A percentile compares a stretch with the other conserved stretches of the same genome.
Evolutionary conservation across 2,888 invertebrate genomes (phyloP).

Genomic region (Lasioglossum zephyrum): DNA sequence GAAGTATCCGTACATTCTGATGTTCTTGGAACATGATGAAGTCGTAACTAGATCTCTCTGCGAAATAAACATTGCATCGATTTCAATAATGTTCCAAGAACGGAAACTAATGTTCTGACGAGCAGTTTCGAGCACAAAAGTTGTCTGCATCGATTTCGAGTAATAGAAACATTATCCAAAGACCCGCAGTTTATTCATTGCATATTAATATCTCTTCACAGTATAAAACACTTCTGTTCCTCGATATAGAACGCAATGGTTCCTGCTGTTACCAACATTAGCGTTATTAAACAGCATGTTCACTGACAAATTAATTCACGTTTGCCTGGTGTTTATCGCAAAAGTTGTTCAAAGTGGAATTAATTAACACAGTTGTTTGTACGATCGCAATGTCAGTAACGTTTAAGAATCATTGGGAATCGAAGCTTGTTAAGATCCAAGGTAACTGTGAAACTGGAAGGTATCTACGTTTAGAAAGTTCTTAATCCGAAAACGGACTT

Average conservation of each 20-base stretch:
- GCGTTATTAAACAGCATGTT: not conserved
- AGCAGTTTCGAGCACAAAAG: not conserved
- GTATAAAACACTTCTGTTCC: not conserved
- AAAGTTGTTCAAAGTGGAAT: not conserved
- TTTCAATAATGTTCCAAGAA: not conserved
- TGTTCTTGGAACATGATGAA: not conserved
- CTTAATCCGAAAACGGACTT: constrained; percentile 30
- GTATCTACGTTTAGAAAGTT: constrained; percentile 37
- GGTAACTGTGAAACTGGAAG: constrained; percentile 33
- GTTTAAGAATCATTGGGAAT: not conserved
- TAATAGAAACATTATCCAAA: too few species aligned
- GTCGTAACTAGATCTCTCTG: not conserved
- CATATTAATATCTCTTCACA: not conserved
- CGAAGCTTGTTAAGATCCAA: constrained; percentile 31
- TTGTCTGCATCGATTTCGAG: too few species aligned
- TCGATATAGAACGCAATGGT: not conserved
- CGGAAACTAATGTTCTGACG: not conserved
- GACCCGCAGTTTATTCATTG: not conserved
- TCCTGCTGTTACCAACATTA: not conserved
- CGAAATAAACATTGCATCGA: not conserved
- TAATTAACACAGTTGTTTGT: not conserved
- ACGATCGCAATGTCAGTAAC: not conserved
- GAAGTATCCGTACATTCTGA: not conserved
- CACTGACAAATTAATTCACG: not conserved
- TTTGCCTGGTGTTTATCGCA: not conserved